A percentile compares a stretch with the other conserved stretches of the same genome.
Evolutionary conservation across 2,888 invertebrate species (phyloP).

Genomic region (Loripinus fragilis): DNA sequence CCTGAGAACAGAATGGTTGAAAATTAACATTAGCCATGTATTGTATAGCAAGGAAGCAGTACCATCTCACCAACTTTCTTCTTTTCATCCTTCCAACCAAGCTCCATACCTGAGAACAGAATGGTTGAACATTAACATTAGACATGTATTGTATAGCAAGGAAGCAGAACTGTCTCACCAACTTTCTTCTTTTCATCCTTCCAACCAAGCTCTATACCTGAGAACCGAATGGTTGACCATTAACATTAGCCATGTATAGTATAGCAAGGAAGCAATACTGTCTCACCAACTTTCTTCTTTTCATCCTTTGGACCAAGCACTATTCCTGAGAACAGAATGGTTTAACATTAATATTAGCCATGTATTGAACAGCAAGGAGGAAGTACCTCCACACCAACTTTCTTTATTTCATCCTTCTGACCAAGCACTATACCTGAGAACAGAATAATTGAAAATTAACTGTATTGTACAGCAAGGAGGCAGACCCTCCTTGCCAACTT

Average conservation of each 20-base stretch:
- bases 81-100: slow-evolving; percentile 52
- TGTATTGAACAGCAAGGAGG: slow-evolving; percentile 58
- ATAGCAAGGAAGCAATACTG: slow-evolving; percentile 54
- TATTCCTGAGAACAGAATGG: too few relatives aligned
- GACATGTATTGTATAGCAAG: slow-evolving; percentile 54
- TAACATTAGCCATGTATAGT: too few relatives aligned
- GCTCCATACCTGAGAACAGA: slow-evolving; percentile 47
- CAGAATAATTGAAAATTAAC: too few relatives aligned
- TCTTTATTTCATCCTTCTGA: slow-evolving; percentile 52
- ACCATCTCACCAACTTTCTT: slow-evolving; percentile 51
- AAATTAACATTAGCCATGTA: too few relatives aligned
- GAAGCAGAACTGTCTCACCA: slow-evolving; percentile 53
- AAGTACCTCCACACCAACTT: slow-evolving; percentile 51
- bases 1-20: too few relatives aligned
- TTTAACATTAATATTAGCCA: too few relatives aligned
- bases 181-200: slow-evolving; percentile 50
- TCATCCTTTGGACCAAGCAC: slow-evolving; percentile 52
- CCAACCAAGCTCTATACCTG: slow-evolving; percentile 53
- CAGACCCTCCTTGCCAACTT: too few relatives aligned
- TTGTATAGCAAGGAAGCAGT: slow-evolving; percentile 55
- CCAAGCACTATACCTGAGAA: slow-evolving; percentile 50
- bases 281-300: slow-evolving; percentile 49
- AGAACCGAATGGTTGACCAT: too few relatives aligned
- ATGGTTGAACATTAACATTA: too few relatives aligned
- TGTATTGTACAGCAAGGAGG: too few relatives aligned